A percentile compares a stretch with the other conserved stretches of the same genome.
These are phyloP conservation scores for Diorhabda elongata DNA, from an alignment of 1,140 invertebrate species.

Conservation along the genomic window DNA sequence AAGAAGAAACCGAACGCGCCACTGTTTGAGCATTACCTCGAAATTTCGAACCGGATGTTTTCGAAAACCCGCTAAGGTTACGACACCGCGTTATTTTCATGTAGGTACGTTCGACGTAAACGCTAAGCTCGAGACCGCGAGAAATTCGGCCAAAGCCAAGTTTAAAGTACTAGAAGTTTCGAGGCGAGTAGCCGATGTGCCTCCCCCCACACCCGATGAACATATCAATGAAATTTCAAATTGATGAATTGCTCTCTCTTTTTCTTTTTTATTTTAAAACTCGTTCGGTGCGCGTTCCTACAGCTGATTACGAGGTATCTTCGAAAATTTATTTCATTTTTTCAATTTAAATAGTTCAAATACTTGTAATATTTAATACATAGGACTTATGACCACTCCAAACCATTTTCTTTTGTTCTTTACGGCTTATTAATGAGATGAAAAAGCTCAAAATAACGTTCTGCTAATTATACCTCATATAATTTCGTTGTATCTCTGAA, in stretches of 20 bases:
- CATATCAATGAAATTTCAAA: not conserved
- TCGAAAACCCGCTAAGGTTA: not conserved
- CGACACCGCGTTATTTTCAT: not conserved
- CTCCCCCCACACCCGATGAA: not conserved
- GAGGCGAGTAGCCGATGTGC: not conserved
- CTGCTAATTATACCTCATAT: too few species aligned
- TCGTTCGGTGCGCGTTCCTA: too few species aligned
- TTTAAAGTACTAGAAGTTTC: not conserved
- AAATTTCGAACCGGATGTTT: slow-evolving; percentile 22
- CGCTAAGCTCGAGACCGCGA: not conserved
- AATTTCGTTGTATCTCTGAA: too few species aligned
- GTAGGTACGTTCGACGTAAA: not conserved
- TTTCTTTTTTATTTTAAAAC: not conserved
- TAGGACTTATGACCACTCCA: too few species aligned
- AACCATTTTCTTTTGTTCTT: too few species aligned
- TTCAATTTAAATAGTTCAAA: too few species aligned
- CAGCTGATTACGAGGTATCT: too few species aligned
- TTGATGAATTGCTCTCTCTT: not conserved
- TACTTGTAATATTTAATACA: too few species aligned
- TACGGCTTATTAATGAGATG: too few species aligned
- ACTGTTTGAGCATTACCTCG: not conserved
- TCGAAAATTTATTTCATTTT: too few species aligned
- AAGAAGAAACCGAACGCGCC: slow-evolving; percentile 5
- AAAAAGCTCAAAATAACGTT: too few species aligned
- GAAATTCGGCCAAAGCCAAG: slow-evolving; percentile 20